phyloP scores from a whole-genome alignment of 23 tunicate genomes.

The Trididemnum miniatum region DNA sequence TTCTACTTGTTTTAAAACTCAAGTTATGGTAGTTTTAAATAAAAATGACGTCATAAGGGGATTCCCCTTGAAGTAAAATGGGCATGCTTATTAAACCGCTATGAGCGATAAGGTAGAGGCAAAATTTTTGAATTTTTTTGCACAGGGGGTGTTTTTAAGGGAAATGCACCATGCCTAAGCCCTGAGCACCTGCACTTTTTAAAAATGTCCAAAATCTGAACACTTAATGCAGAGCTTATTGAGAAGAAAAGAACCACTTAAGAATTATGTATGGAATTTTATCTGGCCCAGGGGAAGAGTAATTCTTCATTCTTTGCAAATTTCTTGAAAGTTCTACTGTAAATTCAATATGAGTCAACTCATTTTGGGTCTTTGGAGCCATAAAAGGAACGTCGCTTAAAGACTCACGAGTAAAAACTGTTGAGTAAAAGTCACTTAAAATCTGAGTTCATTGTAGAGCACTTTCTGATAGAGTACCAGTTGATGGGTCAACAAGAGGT shows the following conservation, averaged over 20 bases:
- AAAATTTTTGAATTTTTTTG: no score
- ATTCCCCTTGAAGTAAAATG: no score
- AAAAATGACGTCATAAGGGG: no score
- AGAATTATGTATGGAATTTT: neutral
- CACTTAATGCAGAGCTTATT: no score
- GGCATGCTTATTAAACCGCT: no score
- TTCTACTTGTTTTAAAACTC: no score
- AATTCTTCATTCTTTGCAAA: neutral
- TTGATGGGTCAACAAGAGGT: neutral
- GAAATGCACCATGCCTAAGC: no score
- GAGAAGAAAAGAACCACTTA: neutral
- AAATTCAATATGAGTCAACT: neutral
- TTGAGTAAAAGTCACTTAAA: conserved; percentile 2
- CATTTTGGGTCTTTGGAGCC: neutral
- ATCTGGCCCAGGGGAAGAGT: neutral
- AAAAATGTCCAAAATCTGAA: no score
- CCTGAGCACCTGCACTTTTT: no score
- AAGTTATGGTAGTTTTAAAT: no score
- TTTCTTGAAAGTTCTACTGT: neutral
- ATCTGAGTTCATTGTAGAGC: neutral
- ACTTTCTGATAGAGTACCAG: neutral
- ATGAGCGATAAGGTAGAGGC: no score
- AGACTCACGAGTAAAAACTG: neutral
- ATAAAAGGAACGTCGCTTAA: neutral
- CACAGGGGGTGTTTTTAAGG: no score